These are phyloP conservation scores for Staurois parvus DNA, from an alignment of 2,797 vertebrate species.

Conservation along the genomic window DNA sequence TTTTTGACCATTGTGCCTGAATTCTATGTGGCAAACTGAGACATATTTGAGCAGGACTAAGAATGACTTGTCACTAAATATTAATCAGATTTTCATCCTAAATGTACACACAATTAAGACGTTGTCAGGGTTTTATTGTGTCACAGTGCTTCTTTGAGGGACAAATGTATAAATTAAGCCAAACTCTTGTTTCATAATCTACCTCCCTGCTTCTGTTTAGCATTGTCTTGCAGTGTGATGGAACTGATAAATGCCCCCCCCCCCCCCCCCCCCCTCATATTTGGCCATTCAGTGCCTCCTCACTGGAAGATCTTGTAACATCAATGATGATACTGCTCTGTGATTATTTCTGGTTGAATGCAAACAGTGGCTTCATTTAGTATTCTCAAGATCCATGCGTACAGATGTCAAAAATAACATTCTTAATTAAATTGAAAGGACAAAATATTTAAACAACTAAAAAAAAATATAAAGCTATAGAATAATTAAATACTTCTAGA, in stretches of 20 bases:
- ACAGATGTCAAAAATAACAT: background rate
- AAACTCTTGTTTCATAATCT: too few relatives aligned
- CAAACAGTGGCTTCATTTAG: background rate
- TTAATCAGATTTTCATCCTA: too few relatives aligned
- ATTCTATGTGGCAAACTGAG: too few relatives aligned
- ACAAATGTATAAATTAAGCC: too few relatives aligned
- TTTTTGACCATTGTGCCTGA: too few relatives aligned
- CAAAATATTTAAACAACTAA: background rate
- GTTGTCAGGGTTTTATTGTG: too few relatives aligned
- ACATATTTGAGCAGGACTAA: too few relatives aligned
- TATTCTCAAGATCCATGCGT: background rate
- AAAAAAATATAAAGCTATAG: conserved; percentile 4
- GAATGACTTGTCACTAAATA: too few relatives aligned
- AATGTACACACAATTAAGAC: too few relatives aligned
- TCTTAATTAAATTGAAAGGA: background rate
- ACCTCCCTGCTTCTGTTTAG: too few relatives aligned
- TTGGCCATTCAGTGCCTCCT: background rate
- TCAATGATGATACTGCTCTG: background rate
- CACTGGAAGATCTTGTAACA: background rate
- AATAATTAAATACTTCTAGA: conserved; percentile 1
- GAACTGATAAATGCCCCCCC: background rate
- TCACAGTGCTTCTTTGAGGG: too few relatives aligned
- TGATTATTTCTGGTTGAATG: background rate
- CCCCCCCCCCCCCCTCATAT: background rate
- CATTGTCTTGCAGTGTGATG: too few relatives aligned